Evolutionary conservation across 2,113 vertebrate species (phyloP).

Genomic region (Sorex fumeus): DNA sequence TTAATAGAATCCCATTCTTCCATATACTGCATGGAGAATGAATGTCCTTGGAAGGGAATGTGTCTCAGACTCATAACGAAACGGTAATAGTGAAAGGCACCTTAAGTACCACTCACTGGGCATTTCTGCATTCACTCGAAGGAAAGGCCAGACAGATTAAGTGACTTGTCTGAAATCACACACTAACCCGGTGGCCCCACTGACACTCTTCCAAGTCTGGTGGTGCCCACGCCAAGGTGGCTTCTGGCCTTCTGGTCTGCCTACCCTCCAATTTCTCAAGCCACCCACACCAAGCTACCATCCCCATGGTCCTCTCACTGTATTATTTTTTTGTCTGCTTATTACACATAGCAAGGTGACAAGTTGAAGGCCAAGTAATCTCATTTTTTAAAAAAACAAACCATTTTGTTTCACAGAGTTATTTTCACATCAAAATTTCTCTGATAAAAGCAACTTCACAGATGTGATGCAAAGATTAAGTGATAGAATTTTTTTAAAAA

Average conservation of each 20-base stretch:
- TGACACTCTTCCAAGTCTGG: neutral
- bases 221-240: neutral
- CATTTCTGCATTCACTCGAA: neutral
- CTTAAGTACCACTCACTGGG: neutral
- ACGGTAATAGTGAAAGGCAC: neutral
- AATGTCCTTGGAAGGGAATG: conserved; percentile 25
- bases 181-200: neutral
- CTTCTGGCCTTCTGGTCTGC: neutral
- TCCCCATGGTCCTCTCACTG: neutral
- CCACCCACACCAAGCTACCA: neutral
- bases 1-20: conserved; percentile 47
- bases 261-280: neutral
- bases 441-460: neutral
- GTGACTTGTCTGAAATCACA: neutral
- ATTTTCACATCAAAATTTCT: neutral
- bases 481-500: neutral
- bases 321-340: neutral
- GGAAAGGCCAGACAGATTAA: conserved; percentile 9
- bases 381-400: neutral
- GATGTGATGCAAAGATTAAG: neutral
- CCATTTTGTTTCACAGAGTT: neutral
- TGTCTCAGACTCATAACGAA: conserved; percentile 40
- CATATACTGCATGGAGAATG: neutral
- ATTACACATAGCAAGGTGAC: neutral
- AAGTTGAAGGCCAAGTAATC: conserved; percentile 33